Evolutionary conservation across 2,888 invertebrate genomes (phyloP).

Genomic region (Pristionchus japonicus): DNA sequence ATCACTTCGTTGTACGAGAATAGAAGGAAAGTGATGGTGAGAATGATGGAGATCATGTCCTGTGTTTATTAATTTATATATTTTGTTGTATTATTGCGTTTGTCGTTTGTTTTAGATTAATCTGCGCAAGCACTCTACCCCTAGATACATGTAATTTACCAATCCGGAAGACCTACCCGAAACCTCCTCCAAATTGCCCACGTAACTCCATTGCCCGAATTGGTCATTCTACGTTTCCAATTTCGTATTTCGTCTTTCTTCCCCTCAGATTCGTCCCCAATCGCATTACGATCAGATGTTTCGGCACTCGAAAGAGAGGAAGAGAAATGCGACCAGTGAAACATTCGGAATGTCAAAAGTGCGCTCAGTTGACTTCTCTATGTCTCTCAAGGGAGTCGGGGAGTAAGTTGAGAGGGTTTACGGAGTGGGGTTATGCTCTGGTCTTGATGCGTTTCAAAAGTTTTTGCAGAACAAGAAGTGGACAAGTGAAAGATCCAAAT

Average conservation of each 20-base stretch:
- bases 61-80: constrained; percentile 41
- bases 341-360: constrained; percentile 21
- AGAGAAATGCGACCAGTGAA: not conserved
- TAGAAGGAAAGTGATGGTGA: constrained; percentile 72
- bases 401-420: not conserved
- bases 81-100: not conserved
- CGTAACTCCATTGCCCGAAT: not conserved
- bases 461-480: not conserved
- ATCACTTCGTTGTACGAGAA: constrained; percentile 67
- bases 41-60: constrained; percentile 74
- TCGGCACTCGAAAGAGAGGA: not conserved
- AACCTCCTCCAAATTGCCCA: not conserved
- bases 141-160: too few relatives aligned
- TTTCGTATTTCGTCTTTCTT: not conserved
- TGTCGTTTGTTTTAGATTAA: not conserved
- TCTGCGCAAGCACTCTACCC: too few relatives aligned
- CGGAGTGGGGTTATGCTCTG: not conserved
- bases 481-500: not conserved
- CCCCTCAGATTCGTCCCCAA: too few relatives aligned
- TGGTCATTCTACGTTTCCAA: not conserved
- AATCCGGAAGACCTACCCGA: not conserved
- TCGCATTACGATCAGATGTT: constrained; percentile 17
- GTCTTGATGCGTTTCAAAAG: not conserved
- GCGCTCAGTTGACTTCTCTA: not conserved
- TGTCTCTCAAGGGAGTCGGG: not conserved